phyloP scores from a whole-genome alignment of 2,888 invertebrate species.

The Eristalis arbustorum region DNA sequence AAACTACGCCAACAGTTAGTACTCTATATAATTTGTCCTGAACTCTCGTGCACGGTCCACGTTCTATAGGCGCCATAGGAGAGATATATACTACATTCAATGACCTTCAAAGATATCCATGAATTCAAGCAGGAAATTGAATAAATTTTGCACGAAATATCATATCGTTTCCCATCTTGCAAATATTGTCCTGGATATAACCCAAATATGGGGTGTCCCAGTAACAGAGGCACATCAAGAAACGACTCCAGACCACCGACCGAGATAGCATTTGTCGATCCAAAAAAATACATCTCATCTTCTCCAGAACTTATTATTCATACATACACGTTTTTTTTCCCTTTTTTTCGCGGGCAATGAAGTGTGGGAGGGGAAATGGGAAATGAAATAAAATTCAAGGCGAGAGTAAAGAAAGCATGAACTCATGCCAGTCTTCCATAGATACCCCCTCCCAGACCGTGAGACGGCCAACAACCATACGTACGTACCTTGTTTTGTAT shows the following conservation, averaged over 20 bases:
- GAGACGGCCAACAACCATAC: background rate
- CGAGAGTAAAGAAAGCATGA: slow-evolving; percentile 28
- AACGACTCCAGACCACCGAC: background rate
- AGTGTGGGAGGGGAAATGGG: background rate
- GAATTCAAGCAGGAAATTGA: background rate
- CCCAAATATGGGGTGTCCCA: background rate
- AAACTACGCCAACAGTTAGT: no score
- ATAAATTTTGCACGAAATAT: background rate
- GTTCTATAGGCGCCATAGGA: background rate
- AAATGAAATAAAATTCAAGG: slow-evolving; percentile 29
- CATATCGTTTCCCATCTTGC: background rate
- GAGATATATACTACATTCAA: background rate
- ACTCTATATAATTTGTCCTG: no score
- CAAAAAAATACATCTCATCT: background rate
- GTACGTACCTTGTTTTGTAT: slow-evolving; percentile 29
- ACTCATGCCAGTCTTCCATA: slow-evolving; percentile 12
- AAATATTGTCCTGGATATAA: background rate
- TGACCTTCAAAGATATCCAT: background rate
- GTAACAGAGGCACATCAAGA: background rate
- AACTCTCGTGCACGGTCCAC: no score
- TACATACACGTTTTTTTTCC: background rate
- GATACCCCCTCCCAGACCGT: background rate
- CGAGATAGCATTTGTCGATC: background rate
- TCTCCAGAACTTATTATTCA: background rate
- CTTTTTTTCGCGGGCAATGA: background rate